phyloP scores from a whole-genome alignment of 2,113 vertebrate species.

The Callospermophilus lateralis region DNA sequence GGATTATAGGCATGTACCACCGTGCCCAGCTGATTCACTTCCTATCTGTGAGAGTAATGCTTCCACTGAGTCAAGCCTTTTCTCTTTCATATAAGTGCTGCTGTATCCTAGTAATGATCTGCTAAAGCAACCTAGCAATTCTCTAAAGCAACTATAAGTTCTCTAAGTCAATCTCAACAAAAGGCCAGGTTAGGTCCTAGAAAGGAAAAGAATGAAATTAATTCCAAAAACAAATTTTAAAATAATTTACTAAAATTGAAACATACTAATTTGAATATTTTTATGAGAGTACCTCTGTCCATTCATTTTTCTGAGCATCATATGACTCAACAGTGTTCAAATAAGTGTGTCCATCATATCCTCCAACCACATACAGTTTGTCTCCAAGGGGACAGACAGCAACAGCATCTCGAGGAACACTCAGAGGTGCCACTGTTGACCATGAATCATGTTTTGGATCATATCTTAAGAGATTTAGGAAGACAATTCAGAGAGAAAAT shows the following conservation, averaged over 20 bases:
- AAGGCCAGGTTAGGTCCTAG: neutral
- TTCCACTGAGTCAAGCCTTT: neutral
- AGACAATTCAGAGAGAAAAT: neutral
- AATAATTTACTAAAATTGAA: constrained; percentile 1
- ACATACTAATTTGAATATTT: constrained; percentile 13
- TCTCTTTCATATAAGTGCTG: neutral
- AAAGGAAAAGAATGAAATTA: neutral
- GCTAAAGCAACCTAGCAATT: neutral
- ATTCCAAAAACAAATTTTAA: neutral
- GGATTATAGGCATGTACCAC: too few species aligned
- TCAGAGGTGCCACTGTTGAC: constrained; percentile 96
- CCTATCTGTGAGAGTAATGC: neutral
- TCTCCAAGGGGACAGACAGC: constrained; percentile 96
- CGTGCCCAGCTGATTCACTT: neutral
- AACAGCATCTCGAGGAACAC: constrained; percentile 95
- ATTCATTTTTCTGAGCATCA: constrained; percentile 96
- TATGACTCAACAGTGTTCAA: constrained; percentile 97
- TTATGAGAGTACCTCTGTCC: constrained; percentile 93
- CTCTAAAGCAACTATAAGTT: neutral
- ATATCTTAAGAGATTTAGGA: constrained; percentile 88
- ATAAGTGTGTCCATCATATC: constrained; percentile 96
- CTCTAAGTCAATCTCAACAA: neutral
- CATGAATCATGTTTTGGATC: constrained; percentile 97
- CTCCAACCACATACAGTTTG: constrained; percentile 95
- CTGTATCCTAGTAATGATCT: neutral